Percentiles rank a stretch among this genome's conserved stretches.
These are phyloP conservation scores for Phaetusa simplex DNA, from an alignment of 2,113 vertebrate species.

Conservation along the genomic window DNA sequence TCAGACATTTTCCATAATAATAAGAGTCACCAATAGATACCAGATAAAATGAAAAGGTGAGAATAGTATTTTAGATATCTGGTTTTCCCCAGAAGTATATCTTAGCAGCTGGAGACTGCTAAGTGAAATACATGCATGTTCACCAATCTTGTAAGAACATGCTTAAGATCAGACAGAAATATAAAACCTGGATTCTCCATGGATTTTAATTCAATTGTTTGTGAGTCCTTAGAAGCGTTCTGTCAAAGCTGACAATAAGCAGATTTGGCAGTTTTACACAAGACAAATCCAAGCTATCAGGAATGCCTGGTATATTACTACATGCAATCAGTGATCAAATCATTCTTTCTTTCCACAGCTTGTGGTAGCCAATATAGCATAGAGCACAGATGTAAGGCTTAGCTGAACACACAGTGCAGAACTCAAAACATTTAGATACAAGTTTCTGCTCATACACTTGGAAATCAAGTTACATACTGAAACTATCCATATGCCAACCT, in stretches of 20 bases:
- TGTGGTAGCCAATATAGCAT: neutral
- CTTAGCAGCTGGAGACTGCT: neutral
- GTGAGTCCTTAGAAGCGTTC: neutral
- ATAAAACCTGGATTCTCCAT: neutral
- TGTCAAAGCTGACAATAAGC: neutral
- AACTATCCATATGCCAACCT: neutral
- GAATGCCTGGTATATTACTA: neutral
- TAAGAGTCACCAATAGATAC: neutral
- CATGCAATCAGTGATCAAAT: neutral
- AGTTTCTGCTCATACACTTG: neutral
- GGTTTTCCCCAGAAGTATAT: neutral
- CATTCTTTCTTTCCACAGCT: neutral
- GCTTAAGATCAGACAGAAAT: neutral
- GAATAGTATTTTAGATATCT: neutral
- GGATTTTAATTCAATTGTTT: neutral
- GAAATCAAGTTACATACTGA: neutral
- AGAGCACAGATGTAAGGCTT: neutral
- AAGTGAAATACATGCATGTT: accelerated
- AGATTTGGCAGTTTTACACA: neutral
- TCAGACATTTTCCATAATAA: neutral
- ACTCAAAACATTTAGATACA: neutral
- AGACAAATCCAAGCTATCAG: neutral
- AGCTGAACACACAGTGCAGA: neutral
- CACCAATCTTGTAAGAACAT: neutral
- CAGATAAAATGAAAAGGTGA: neutral